These are phyloP conservation scores for Diarsia mendica DNA, from an alignment of 2,888 invertebrate genomes.

Conservation along the genomic window DNA sequence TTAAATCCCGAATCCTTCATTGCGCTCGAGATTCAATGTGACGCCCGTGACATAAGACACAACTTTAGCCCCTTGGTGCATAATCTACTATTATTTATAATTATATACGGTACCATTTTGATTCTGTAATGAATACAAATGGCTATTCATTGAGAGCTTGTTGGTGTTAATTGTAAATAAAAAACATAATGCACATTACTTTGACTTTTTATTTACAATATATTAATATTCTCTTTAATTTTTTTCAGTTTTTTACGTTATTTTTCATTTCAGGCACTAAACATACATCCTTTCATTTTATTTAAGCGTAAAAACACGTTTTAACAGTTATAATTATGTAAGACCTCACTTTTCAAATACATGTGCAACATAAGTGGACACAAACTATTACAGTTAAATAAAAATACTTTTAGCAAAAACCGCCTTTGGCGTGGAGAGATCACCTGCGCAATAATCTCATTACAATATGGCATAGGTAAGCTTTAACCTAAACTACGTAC, in stretches of 20 bases:
- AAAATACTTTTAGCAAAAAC: conserved; percentile 77
- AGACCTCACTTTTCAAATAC: conserved; percentile 84
- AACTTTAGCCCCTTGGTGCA: too few species aligned
- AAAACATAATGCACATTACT: conserved; percentile 72
- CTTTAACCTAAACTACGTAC: conserved; percentile 71
- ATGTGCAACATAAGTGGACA: conserved; percentile 65
- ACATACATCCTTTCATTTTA: conserved; percentile 74
- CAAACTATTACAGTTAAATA: conserved; percentile 68
- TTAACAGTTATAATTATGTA: conserved; percentile 69
- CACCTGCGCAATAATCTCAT: conserved; percentile 82
- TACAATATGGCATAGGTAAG: conserved; percentile 79
- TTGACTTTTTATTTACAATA: conserved; percentile 89
- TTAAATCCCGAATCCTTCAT: too few species aligned
- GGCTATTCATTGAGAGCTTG: too few species aligned
- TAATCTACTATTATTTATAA: too few species aligned
- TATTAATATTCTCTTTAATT: conserved; percentile 88
- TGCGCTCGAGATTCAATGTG: too few species aligned
- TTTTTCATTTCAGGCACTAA: conserved; percentile 86
- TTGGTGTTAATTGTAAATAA: conserved; percentile 38
- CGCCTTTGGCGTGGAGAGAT: conserved; percentile 84
- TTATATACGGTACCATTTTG: too few species aligned
- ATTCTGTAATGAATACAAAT: neutral
- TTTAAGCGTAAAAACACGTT: conserved; percentile 78
- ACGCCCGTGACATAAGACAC: too few species aligned
- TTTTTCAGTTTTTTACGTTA: conserved; percentile 75